Evolutionary conservation across 2,797 vertebrate species (phyloP), one percentile per base, ranked within the genome.

Genomic region (Cichlasoma orientale): DNA sequence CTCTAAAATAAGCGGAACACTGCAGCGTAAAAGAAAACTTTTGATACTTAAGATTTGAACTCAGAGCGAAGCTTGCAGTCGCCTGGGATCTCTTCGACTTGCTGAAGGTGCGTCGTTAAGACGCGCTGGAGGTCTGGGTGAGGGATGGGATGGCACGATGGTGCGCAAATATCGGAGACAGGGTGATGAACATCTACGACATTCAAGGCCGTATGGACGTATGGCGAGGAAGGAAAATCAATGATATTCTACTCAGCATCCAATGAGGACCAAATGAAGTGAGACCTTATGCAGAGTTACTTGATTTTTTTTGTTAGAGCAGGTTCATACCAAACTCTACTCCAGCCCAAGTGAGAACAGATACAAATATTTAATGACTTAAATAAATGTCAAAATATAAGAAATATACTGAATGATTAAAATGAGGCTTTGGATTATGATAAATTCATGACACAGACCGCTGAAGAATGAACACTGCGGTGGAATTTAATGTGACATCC

Each of bases 401-500:
- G 78, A 50, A 81, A 80, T 55, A 44, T 77, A 21, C 56, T 73
- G 52, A 68, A 25, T 33, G 63, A 78, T 79, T 81, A 63, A 80
- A 81, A 82, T 33, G 19, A 70, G 75, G n/a, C 68, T 59, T 36
- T 68, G 56, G 31, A 55, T 81, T 80, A 66, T 84, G 73, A 88
- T 86, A 52, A 80, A 73, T 91, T 79, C 73, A 68, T 78, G 80
- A 85, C 29, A 56, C 54, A 59, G 19, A n/a, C 54, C 74, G 52
- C 72, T 63, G 5, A 54, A 83, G 57, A 81, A 82, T 57, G 74
- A 84, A 73, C 7, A 7, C 59, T 87, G 94, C 95, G 94, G 89
- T 91, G 95, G 96, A 96, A 96, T 96, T 95, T 95, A 96, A 96
- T 93, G 94, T 96, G 95, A 94, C 94, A 94, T 96, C 94, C 94